Conservation (phyloP, 2,888 invertebrate species). For the Polyommatus icarus region DNA sequence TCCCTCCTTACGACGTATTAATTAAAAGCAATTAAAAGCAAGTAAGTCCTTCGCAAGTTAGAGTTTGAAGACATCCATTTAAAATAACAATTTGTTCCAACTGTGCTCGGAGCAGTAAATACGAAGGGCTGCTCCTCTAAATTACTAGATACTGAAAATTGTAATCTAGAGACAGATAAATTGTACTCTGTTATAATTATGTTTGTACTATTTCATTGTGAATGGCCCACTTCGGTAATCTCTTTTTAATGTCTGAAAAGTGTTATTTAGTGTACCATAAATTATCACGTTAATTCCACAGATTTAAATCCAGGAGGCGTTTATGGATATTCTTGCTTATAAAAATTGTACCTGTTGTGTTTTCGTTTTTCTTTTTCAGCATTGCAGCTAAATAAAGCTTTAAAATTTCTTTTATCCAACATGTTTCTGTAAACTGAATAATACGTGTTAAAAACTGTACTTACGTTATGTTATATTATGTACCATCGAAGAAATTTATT, state of each 20-base stretch:
- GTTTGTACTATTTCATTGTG: slow-evolving; percentile 28
- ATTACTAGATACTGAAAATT: slow-evolving; percentile 31
- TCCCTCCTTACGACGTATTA: slow-evolving; percentile 44
- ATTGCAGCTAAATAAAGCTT: background rate
- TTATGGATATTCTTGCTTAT: background rate
- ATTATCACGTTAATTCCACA: slow-evolving; percentile 4
- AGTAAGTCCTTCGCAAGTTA: slow-evolving; percentile 45
- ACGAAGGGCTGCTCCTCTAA: slow-evolving; percentile 32
- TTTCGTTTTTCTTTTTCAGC: background rate
- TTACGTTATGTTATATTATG: too few relatives aligned
- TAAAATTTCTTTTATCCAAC: background rate
- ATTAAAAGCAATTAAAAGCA: slow-evolving; percentile 53
- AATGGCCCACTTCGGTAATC: slow-evolving; percentile 20
- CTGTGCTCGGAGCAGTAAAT: slow-evolving; percentile 46
- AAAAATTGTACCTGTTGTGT: background rate
- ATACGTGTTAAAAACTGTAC: too few relatives aligned
- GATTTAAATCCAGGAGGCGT: slow-evolving; percentile 11
- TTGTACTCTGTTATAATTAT: slow-evolving; percentile 28
- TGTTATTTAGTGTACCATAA: slow-evolving; percentile 1
- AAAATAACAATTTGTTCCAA: slow-evolving; percentile 54
- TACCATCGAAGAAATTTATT: too few relatives aligned
- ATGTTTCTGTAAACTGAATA: too few relatives aligned
- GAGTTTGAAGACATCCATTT: slow-evolving; percentile 50
- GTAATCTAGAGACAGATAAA: slow-evolving; percentile 31
- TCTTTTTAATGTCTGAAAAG: slow-evolving; percentile 18